phyloP scores from a whole-genome alignment of 2,797 vertebrate genomes.

The Hemitrygon akajei region DNA sequence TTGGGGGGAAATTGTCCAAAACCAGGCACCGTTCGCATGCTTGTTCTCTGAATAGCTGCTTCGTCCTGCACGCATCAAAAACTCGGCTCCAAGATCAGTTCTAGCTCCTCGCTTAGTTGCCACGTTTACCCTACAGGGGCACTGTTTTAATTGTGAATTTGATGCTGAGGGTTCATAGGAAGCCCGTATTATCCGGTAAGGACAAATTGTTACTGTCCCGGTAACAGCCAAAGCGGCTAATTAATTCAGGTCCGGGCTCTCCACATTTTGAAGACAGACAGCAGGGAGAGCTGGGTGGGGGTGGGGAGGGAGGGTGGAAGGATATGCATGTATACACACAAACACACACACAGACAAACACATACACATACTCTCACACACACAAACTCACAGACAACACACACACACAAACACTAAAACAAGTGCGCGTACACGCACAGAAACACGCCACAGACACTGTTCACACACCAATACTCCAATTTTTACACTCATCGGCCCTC shows the following conservation, averaged over 20 bases:
- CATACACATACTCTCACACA: background rate
- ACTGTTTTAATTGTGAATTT: background rate
- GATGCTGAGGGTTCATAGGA: background rate
- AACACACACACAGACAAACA: background rate
- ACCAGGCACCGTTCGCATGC: background rate
- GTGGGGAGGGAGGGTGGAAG: background rate
- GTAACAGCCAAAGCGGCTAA: background rate
- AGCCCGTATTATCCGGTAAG: background rate
- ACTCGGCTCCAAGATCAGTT: background rate
- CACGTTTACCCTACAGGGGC: background rate
- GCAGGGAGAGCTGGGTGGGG: background rate
- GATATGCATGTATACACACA: background rate
- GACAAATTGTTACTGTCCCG: background rate
- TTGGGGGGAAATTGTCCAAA: no score
- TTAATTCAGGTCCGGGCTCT: background rate
- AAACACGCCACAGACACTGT: no score
- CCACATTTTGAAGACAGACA: constrained; percentile 14
- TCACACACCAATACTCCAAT: no score
- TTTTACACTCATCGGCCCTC: no score
- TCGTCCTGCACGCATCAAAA: background rate
- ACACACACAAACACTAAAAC: background rate
- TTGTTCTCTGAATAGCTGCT: background rate
- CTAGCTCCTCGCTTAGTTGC: background rate
- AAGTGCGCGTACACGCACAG: no score
- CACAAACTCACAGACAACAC: no score